Conservation (phyloP, 2,888 invertebrate genomes). For the Eupithecia abbreviata region DNA sequence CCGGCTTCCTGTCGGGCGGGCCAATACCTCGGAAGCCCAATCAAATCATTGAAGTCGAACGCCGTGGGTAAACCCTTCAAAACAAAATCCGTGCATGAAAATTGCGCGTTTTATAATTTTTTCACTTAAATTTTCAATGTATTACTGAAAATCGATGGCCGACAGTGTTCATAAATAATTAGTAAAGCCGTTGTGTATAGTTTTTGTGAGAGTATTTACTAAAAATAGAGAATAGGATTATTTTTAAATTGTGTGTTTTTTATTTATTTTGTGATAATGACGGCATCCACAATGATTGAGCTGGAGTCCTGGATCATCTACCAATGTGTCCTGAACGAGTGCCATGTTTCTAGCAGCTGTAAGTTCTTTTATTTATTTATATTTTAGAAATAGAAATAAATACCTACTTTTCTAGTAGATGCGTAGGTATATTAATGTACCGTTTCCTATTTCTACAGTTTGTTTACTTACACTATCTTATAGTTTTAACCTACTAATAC, state of each 20-base stretch:
- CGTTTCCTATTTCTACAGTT: not conserved
- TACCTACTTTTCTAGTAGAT: not conserved
- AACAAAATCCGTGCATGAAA: conserved; percentile 56
- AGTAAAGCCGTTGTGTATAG: conserved; percentile 50
- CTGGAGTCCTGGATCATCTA: conserved; percentile 88
- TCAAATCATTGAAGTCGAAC: conserved; percentile 67
- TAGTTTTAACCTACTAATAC: not conserved
- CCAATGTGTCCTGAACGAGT: conserved; percentile 87
- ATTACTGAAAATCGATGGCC: conserved; percentile 60
- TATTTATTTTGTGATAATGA: conserved; percentile 67
- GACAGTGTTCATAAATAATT: conserved; percentile 43
- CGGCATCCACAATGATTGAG: conserved; percentile 85
- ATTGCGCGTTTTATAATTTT: conserved; percentile 62
- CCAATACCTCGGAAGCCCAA: conserved; percentile 58
- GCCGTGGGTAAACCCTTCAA: conserved; percentile 68
- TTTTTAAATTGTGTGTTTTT: conserved; percentile 57
- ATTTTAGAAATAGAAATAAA: not conserved
- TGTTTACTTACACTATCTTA: not conserved
- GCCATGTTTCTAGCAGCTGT: conserved; percentile 86
- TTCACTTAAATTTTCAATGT: conserved; percentile 53
- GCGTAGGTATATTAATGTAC: not conserved
- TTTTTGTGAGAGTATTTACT: conserved; percentile 49
- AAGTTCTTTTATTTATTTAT: conserved; percentile 67
- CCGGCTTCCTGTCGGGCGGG: conserved; percentile 59
- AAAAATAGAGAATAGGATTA: conserved; percentile 48